These are phyloP conservation scores for Corynorhinus townsendii DNA, from an alignment of 2,113 vertebrate species.

Conservation along the genomic window DNA sequence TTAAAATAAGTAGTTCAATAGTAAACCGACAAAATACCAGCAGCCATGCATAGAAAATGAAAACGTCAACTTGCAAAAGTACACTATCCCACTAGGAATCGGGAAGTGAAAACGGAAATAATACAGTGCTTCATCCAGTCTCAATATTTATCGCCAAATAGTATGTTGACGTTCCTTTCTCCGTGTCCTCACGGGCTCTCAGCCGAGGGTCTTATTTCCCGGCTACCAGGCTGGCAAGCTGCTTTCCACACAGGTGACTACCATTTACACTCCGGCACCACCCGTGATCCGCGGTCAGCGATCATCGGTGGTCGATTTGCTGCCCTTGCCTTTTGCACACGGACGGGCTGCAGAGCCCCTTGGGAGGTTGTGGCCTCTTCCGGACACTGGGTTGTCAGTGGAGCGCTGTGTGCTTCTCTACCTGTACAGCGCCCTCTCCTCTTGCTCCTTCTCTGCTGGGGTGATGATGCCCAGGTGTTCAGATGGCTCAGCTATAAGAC, in stretches of 20 bases:
- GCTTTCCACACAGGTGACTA: background rate
- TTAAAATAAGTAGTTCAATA: background rate
- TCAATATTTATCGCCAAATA: background rate
- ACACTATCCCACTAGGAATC: background rate
- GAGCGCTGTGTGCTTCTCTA: background rate
- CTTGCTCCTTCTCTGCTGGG: too few species aligned
- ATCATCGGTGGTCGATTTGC: fast-evolving
- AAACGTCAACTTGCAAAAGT: background rate
- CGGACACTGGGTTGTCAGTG: background rate
- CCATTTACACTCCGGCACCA: background rate
- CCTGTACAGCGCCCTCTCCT: background rate
- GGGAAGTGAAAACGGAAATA: too few species aligned
- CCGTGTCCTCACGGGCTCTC: background rate
- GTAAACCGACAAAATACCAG: background rate
- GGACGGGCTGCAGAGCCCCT: fast-evolving
- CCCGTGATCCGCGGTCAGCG: fast-evolving
- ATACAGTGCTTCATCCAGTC: background rate
- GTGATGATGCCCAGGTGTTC: background rate
- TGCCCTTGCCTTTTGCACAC: background rate
- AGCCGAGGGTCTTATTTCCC: background rate
- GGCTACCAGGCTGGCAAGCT: background rate
- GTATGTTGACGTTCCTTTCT: background rate
- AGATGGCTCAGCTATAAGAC: background rate
- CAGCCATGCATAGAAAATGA: background rate
- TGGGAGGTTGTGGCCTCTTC: background rate